These are phyloP conservation scores for Spodoptera litura DNA, from an alignment of 1,140 invertebrate species.

Conservation along the genomic window DNA sequence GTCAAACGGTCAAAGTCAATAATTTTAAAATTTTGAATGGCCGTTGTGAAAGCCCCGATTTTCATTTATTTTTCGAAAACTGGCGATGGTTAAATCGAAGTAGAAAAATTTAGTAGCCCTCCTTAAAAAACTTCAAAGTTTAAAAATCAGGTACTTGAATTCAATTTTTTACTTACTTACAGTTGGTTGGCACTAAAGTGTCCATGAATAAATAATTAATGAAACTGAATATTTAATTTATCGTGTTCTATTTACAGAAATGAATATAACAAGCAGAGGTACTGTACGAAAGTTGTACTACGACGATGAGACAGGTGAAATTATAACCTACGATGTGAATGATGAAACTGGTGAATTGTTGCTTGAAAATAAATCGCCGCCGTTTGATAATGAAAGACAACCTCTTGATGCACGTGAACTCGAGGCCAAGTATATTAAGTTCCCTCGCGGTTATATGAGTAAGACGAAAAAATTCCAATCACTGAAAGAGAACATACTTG, in stretches of 20 bases:
- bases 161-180: too few species aligned
- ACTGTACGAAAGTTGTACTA: constrained; percentile 54
- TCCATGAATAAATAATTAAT: constrained; percentile 23
- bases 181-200: too few species aligned
- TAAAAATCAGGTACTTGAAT: too few species aligned
- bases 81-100: too few species aligned
- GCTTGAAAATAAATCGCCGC: constrained; percentile 53
- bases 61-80: too few species aligned
- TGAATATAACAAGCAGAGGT: constrained; percentile 25
- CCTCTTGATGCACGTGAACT: constrained; percentile 30
- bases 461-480: constrained; percentile 71
- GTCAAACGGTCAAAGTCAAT: too few species aligned
- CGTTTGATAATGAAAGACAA: constrained; percentile 18
- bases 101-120: too few species aligned
- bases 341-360: constrained; percentile 75
- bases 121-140: too few species aligned
- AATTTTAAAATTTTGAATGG: too few species aligned
- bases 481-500: constrained; percentile 71
- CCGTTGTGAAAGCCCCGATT: too few species aligned
- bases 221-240: background rate
- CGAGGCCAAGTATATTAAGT: constrained; percentile 57
- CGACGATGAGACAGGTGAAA: constrained; percentile 76
- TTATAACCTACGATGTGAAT: constrained; percentile 68
- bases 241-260: constrained; percentile 37
- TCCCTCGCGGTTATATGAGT: constrained; percentile 64